A percentile compares a stretch with the other conserved stretches of the same genome.
Conservation (phyloP, 2,113 vertebrate genomes). For the Labrus mixtus region DNA sequence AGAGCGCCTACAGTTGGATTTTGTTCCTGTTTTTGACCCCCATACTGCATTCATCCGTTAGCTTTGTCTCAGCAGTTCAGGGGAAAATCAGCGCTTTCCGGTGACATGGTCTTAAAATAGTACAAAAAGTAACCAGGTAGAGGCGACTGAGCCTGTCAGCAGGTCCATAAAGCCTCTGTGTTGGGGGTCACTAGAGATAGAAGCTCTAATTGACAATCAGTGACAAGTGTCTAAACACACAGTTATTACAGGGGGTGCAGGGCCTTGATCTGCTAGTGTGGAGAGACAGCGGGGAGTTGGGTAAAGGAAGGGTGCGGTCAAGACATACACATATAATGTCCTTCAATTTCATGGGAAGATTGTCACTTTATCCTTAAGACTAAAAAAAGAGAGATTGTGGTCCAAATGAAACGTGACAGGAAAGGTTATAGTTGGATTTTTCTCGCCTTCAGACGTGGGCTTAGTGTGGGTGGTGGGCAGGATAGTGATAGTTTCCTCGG, state of each 20-base stretch:
- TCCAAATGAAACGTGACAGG: conserved; percentile 14
- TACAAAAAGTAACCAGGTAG: conserved; percentile 63
- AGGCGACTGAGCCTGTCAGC: conserved; percentile 65
- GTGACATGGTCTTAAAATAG: conserved; percentile 34
- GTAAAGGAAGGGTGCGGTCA: background rate
- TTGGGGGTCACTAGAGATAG: conserved; percentile 60
- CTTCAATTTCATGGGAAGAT: conserved; percentile 23
- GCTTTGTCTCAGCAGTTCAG: conserved; percentile 31
- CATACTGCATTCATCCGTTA: conserved; percentile 32
- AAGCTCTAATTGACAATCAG: conserved; percentile 73
- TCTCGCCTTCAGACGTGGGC: conserved; percentile 13
- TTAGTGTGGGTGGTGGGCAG: conserved; percentile 35
- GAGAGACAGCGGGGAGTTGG: conserved; percentile 37
- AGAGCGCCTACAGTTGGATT: conserved; percentile 45
- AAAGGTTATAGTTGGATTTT: conserved; percentile 22
- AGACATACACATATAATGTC: conserved; percentile 47
- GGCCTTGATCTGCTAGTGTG: conserved; percentile 64
- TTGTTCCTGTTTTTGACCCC: conserved; percentile 26
- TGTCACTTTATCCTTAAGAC: conserved; percentile 12
- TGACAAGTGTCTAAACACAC: conserved; percentile 67
- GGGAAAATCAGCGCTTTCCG: conserved; percentile 21
- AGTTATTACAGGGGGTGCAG: conserved; percentile 52
- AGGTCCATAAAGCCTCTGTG: conserved; percentile 56
- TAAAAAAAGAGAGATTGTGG: conserved; percentile 16
- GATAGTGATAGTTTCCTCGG: conserved; percentile 53